phyloP scores from a whole-genome alignment of 92 coral and sea anemone species.

The Blastomussa wellsi region DNA sequence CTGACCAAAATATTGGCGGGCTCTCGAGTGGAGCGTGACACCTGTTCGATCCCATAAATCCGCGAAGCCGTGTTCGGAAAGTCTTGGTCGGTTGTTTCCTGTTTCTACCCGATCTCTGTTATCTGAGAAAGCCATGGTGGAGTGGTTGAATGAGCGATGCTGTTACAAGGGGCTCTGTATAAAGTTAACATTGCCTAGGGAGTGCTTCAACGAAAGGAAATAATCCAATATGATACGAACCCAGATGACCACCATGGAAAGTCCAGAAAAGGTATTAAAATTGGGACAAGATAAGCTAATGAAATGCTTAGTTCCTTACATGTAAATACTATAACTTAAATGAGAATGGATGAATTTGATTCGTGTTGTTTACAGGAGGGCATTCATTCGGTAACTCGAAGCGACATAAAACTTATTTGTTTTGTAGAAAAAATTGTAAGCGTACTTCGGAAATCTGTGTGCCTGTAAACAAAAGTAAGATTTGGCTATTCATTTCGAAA shows the following conservation, averaged over 20 bases:
- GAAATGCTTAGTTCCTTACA: too few species aligned
- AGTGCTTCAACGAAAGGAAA: background rate
- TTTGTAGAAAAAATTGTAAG: too few species aligned
- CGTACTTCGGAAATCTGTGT: too few species aligned
- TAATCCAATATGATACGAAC: slow-evolving; percentile 66
- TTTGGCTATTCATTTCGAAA: background rate
- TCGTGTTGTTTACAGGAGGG: slow-evolving; percentile 11
- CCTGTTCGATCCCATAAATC: slow-evolving; percentile 38
- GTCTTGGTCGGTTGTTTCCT: background rate
- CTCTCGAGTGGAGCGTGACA: background rate
- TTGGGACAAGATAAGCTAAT: too few species aligned
- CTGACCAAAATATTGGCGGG: too few species aligned
- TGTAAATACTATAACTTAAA: too few species aligned
- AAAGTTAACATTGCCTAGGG: background rate
- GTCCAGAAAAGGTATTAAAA: slow-evolving; percentile 76
- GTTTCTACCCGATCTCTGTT: background rate
- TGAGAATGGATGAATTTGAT: background rate
- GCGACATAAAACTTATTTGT: background rate
- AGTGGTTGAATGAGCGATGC: background rate
- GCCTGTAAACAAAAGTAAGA: background rate
- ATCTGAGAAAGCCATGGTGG: background rate
- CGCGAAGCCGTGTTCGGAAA: background rate
- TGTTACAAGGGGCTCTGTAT: background rate
- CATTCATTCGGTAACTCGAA: slow-evolving; percentile 9
- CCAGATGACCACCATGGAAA: slow-evolving; percentile 48